Evolutionary conservation across 1,140 invertebrate genomes (phyloP).

Genomic region (Calliopsis andreniformis): DNA sequence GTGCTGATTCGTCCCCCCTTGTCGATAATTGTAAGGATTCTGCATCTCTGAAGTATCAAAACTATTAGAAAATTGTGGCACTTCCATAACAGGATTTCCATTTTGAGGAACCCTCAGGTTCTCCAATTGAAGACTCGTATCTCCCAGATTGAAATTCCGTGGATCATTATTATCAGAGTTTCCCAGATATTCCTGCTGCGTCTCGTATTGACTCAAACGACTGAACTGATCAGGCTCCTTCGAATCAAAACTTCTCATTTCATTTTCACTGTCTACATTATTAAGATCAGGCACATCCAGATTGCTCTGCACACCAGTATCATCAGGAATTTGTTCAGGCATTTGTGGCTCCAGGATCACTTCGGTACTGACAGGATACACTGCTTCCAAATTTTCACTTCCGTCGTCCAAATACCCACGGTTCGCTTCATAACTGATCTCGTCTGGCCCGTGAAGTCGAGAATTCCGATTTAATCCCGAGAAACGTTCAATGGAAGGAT

Average conservation of each 20-base stretch:
- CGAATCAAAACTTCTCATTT: neutral
- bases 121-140: neutral
- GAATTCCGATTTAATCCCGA: neutral
- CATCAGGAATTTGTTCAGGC: neutral
- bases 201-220: neutral
- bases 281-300: neutral
- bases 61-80: neutral
- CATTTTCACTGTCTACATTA: neutral
- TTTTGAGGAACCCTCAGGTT: neutral
- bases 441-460: neutral
- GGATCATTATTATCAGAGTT: neutral
- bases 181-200: neutral
- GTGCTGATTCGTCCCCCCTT: neutral
- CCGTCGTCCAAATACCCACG: neutral
- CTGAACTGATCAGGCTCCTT: neutral
- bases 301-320: neutral
- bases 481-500: neutral
- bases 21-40: neutral
- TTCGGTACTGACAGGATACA: neutral
- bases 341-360: neutral
- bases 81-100: neutral
- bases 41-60: neutral
- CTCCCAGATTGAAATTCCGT: neutral
- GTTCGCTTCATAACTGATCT: neutral
- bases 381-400: neutral